Evolutionary conservation across 2,113 vertebrate genomes (phyloP), one percentile per base, ranked within the genome.

Genomic region (Catharus bicknelli): DNA sequence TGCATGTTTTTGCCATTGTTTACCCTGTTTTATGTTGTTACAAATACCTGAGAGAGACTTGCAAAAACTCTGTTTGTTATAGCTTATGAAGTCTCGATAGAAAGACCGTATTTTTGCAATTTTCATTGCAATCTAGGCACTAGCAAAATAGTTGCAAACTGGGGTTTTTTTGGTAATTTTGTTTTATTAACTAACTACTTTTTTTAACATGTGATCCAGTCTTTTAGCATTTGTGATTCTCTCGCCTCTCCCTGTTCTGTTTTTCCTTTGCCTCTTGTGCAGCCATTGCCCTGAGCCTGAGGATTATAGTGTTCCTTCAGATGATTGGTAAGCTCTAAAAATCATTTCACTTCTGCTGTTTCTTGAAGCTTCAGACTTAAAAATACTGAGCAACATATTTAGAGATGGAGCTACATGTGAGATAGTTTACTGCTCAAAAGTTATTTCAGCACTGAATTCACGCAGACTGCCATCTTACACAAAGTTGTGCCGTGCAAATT

Each of bases 231-330:
- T 76, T 95, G 84, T 94, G 86, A 95, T 94, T 96, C 82, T 95
- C 62, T 93, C 86, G 90, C 79, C 88, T 95, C 55, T 97, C 75
- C 95, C 61, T 97, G 88, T 97, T 97, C 91, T 96, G 7, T 96
- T 96, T 91, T 95, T 96, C 32, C 90, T 96, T 95, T 97, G 88
- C 95, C 96, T 96, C 94, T 95, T 92, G 94, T 94, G 97, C 98
- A 99, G 99, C 97, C 99, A 99, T 98, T 97, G 97, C 92, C 98
- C 98, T 88, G 99, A 99, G 90, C 97, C 98, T 95, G 99, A 99
- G 97, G 99, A 99, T 88, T 98, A 97, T 99, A 98, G 98, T 98
- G 98, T 98, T 98, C 97, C 98, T 91, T 98, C 99, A 94, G 99
- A 99, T 64, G 98, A 98, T 97, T 98, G 99, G 99, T 99, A 99